Evolutionary conservation across 23 tunicate genomes (phyloP), one percentile per base, ranked within the genome.

Genomic region (Oikopleura albicans): DNA sequence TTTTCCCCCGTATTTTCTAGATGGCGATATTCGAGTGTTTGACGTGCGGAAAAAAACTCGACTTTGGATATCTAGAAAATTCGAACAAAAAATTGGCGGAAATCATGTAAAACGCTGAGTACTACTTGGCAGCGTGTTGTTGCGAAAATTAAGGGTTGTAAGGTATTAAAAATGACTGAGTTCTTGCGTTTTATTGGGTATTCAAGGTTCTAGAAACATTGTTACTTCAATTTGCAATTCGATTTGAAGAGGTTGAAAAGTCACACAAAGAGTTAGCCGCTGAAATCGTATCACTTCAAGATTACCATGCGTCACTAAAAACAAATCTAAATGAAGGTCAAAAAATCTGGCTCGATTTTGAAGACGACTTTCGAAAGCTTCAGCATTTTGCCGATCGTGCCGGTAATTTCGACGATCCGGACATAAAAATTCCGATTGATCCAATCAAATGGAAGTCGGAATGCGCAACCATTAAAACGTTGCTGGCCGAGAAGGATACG

Each of bases 401-500:
- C 33, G 2, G 34, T 31, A 2, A 12, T 31, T 71, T 12, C 31
- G 79, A 71, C 31, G 79, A 12, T 4, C 34, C 79, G 37, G 37
- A 71, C 31, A 4, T 22, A 37, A 71, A 71, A 71, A 71, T 71
- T 71, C 4, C 79, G 27, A 29, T 71, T 16, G 35, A 71, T 71
- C 79, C 79, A 71, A 71, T 71, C 4, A 16, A 71, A 29, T 71
- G 79, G 79, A 16, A 71, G 37, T 71, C 79, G 79, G 79, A 71
- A 16, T 22, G 4, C 4, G 27, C 37, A 2, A 2, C 79, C 4
- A 71, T 71, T 29, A 71, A 71, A 71, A 2, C 79, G 27, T 37
- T 71, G 4, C 37, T 12, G 79, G 27, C 33, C 4, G 79, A 71
- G 31, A 12, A 71, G 4, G 79, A 71, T 16, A 27, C 27, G 4